These are phyloP conservation scores for Branchipolynoe longqiensis DNA, from an alignment of 2,888 invertebrate species.

Conservation along the genomic window DNA sequence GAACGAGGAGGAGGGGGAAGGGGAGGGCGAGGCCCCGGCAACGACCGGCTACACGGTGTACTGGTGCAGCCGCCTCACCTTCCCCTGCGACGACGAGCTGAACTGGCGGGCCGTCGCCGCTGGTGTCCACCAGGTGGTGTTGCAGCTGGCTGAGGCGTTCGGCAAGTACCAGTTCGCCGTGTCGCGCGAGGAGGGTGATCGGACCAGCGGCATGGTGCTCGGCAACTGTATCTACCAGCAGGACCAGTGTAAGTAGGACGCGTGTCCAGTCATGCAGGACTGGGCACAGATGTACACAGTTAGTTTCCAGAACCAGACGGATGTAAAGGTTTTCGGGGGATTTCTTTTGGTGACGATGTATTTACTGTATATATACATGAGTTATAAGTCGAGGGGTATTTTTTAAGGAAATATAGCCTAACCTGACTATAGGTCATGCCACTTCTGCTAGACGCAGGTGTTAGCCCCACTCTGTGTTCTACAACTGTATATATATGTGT, in stretches of 20 bases:
- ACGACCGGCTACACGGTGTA: constrained; percentile 28
- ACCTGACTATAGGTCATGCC: no score
- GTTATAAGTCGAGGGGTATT: no score
- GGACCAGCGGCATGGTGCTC: constrained; percentile 35
- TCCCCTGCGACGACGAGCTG: background rate
- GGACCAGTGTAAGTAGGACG: background rate
- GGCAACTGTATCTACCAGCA: constrained; percentile 21
- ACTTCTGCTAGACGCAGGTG: no score
- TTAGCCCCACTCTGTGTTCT: no score
- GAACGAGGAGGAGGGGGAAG: constrained; percentile 4
- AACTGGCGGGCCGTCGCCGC: constrained; percentile 6
- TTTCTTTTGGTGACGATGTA: no score
- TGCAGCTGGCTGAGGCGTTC: background rate
- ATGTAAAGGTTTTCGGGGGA: no score
- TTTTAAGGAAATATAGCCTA: no score
- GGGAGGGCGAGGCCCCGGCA: background rate
- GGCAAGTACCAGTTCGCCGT: constrained; percentile 18
- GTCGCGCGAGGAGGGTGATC: constrained; percentile 10
- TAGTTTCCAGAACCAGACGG: no score
- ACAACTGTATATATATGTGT: no score
- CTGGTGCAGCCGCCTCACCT: background rate
- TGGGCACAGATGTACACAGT: no score
- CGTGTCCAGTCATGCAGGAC: background rate
- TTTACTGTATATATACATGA: no score
- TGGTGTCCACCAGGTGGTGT: background rate